Evolutionary conservation across 2,113 vertebrate species (phyloP).

Genomic region (Rhinolophus sinicus): DNA sequence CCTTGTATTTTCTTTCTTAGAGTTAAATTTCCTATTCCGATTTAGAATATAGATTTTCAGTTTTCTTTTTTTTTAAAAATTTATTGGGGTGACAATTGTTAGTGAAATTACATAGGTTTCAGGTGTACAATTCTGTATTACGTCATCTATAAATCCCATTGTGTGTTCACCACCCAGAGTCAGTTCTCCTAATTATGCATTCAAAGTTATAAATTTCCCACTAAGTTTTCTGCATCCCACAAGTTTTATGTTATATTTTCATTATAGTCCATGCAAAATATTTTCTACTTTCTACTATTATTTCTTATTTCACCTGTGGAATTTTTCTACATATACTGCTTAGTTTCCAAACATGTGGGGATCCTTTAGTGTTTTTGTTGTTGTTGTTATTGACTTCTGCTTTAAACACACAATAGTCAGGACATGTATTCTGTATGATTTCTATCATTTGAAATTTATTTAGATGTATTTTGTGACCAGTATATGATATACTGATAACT

Average conservation of each 20-base stretch:
- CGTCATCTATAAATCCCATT: too few species aligned
- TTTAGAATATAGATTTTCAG: neutral
- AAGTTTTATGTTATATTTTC: neutral
- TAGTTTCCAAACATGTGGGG: neutral
- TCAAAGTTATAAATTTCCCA: neutral
- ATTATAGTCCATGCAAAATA: neutral
- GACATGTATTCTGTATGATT: neutral
- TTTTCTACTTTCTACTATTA: neutral
- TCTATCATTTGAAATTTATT: neutral
- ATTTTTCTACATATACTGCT: neutral
- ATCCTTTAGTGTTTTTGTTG: neutral
- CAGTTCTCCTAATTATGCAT: neutral
- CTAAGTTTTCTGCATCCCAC: neutral
- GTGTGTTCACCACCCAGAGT: too few species aligned
- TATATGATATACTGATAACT: neutral
- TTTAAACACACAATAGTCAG: neutral
- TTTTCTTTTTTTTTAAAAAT: too few species aligned
- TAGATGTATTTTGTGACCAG: neutral
- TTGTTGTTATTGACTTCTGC: neutral
- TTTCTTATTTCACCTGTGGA: neutral
- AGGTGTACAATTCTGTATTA: too few species aligned
- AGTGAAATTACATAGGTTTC: too few species aligned
- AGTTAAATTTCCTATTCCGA: neutral
- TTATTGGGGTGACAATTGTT: too few species aligned
- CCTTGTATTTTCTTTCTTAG: neutral